Conservation (phyloP, 2,797 vertebrate genomes). For the Chaetophractus vellerosus region DNA sequence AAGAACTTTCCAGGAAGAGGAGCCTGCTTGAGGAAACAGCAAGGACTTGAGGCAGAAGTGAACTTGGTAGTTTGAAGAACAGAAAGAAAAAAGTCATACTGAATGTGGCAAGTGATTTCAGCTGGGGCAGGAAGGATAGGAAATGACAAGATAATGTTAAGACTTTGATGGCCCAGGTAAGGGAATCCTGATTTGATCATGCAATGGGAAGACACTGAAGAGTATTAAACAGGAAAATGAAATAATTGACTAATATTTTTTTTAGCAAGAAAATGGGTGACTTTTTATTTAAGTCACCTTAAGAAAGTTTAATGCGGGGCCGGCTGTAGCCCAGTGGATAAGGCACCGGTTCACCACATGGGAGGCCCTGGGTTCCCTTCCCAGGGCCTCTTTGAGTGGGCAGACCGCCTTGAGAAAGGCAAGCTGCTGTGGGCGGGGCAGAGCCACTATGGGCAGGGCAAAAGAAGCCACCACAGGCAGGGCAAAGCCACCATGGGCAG, state of each 20-base stretch:
- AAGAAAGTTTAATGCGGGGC: conserved; percentile 19
- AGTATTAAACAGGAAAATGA: background rate
- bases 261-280: conserved; percentile 7
- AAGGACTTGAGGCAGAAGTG: background rate
- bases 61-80: background rate
- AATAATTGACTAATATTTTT: background rate
- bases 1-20: background rate
- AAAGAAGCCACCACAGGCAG: too few species aligned
- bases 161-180: background rate
- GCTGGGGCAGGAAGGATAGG: background rate
- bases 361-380: too few species aligned
- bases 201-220: background rate
- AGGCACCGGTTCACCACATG: too few species aligned
- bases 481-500: too few species aligned
- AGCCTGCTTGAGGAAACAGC: background rate
- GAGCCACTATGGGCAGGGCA: too few species aligned
- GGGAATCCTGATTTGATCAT: background rate
- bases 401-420: too few species aligned
- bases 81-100: background rate
- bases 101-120: background rate
- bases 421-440: too few species aligned
- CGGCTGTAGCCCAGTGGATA: too few species aligned
- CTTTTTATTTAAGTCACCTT: background rate
- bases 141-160: background rate
- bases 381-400: too few species aligned